Evolutionary conservation across 2,797 vertebrate genomes (phyloP).

Genomic region (Enteromius afrohamiltoni): DNA sequence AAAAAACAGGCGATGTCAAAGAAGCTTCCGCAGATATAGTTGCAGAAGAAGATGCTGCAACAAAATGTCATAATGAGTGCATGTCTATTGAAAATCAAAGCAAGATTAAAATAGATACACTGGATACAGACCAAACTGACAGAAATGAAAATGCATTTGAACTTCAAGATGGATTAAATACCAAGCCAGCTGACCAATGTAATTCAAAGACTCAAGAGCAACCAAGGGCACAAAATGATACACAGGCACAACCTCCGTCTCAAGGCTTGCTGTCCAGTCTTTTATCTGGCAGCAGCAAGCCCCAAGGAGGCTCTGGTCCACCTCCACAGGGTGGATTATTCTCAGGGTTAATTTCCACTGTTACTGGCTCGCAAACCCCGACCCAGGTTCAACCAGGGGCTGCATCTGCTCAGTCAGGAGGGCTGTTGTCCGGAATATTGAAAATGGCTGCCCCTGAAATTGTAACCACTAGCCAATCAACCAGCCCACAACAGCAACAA

Average conservation of each 20-base stretch:
- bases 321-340: constrained; percentile 74
- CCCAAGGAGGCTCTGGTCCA: constrained; percentile 61
- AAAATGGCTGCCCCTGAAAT: constrained; percentile 62
- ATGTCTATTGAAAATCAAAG: constrained; percentile 42
- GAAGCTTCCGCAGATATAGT: constrained; percentile 45
- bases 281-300: constrained; percentile 64
- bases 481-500: constrained; percentile 22
- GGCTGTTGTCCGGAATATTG: constrained; percentile 78
- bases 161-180: background rate
- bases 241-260: constrained; percentile 57
- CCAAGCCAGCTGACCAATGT: constrained; percentile 52
- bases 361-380: constrained; percentile 50
- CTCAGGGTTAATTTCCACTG: constrained; percentile 74
- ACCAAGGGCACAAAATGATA: constrained; percentile 47
- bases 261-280: constrained; percentile 72
- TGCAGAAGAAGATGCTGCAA: constrained; percentile 40
- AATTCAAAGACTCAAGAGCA: constrained; percentile 48
- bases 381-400: constrained; percentile 63
- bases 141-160: background rate
- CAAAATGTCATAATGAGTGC: constrained; percentile 46
- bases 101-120: constrained; percentile 40
- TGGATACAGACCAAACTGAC: constrained; percentile 11
- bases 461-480: constrained; percentile 2
- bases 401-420: constrained; percentile 65
- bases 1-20: constrained; percentile 27